phyloP scores from a whole-genome alignment of 23 tunicate species.

The Trididemnum nubilum region DNA sequence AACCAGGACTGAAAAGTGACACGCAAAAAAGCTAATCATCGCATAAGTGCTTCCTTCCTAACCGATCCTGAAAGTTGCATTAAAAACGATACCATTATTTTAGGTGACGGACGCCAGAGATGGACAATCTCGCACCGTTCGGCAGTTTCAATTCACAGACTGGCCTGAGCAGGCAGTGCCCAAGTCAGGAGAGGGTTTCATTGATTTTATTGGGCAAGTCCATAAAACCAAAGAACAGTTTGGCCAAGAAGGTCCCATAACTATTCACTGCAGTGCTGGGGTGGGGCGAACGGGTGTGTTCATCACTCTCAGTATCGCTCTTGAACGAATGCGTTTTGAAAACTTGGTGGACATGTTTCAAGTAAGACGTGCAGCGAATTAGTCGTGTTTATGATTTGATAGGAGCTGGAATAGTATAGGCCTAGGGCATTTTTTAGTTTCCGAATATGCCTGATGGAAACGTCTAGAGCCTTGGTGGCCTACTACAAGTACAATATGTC shows the following conservation, averaged over 20 bases:
- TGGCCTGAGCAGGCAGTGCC: slow-evolving; percentile 99
- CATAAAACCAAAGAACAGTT: slow-evolving; percentile 99
- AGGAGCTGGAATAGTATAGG: no score
- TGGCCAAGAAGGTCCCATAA: slow-evolving; percentile 99
- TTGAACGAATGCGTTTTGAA: slow-evolving; percentile 95
- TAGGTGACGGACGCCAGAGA: slow-evolving; percentile 99
- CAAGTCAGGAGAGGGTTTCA: slow-evolving; percentile 94
- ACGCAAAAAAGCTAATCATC: no score
- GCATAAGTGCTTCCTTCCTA: no score
- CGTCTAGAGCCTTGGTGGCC: no score
- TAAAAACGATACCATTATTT: no score
- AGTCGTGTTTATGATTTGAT: no score
- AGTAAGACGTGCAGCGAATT: no score
- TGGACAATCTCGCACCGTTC: slow-evolving; percentile 96
- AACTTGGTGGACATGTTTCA: slow-evolving; percentile 98
- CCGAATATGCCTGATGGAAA: no score
- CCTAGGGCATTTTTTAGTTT: no score
- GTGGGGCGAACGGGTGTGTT: slow-evolving; percentile 99
- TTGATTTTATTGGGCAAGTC: slow-evolving; percentile 98
- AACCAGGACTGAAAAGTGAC: no score
- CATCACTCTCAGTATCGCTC: slow-evolving; percentile 88
- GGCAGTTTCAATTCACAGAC: slow-evolving; percentile 97
- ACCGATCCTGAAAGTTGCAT: no score
- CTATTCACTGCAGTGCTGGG: slow-evolving; percentile 99
- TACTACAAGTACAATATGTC: no score